Conservation (phyloP, 1,140 invertebrate genomes). For the Octopus sinensis region DNA sequence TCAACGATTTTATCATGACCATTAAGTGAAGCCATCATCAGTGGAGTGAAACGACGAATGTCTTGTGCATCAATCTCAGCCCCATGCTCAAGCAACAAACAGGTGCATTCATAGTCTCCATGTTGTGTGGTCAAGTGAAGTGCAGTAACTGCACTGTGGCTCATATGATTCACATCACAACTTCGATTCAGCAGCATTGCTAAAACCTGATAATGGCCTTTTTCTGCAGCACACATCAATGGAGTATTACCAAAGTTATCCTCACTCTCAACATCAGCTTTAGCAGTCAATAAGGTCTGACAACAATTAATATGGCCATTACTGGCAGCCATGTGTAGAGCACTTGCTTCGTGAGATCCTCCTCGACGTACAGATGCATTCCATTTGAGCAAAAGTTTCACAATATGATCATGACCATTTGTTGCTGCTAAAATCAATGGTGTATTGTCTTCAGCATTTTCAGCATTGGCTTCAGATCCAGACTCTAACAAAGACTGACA, state of each 20-base stretch:
- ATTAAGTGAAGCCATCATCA: slow-evolving; percentile 53
- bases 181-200: slow-evolving; percentile 74
- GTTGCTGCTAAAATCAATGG: slow-evolving; percentile 82
- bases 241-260: slow-evolving; percentile 70
- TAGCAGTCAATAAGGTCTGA: slow-evolving; percentile 59
- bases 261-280: slow-evolving; percentile 49
- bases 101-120: slow-evolving; percentile 39
- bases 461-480: slow-evolving; percentile 42
- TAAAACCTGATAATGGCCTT: slow-evolving; percentile 80
- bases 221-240: slow-evolving; percentile 80
- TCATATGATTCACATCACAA: slow-evolving; percentile 55
- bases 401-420: slow-evolving; percentile 79
- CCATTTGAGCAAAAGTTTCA: slow-evolving; percentile 78
- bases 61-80: slow-evolving; percentile 52
- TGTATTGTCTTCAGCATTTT: slow-evolving; percentile 65
- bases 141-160: slow-evolving; percentile 52
- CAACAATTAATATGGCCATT: slow-evolving; percentile 57
- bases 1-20: slow-evolving; percentile 43
- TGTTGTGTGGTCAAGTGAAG: slow-evolving; percentile 55
- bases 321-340: slow-evolving; percentile 49
- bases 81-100: slow-evolving; percentile 38
- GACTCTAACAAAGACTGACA: slow-evolving; percentile 60
- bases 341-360: slow-evolving; percentile 46
- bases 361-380: slow-evolving; percentile 75
- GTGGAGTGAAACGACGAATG: slow-evolving; percentile 50